Conservation (phyloP, 2,113 vertebrate species). For the Thomomys bottae region DNA sequence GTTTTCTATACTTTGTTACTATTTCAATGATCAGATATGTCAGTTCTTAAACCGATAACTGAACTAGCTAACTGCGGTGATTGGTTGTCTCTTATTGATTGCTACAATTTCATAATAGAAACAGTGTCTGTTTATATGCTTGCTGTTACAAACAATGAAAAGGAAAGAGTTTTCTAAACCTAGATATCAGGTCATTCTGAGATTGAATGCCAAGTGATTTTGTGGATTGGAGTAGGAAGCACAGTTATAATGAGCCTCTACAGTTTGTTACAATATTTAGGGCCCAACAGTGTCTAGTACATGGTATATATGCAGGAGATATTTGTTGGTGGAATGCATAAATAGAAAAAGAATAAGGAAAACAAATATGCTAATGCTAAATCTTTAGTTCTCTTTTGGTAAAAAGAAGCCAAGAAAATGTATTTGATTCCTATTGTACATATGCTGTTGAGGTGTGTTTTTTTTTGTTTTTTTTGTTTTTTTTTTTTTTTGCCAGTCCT, state of each 20-base stretch:
- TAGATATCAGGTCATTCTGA: neutral
- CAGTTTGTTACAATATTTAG: neutral
- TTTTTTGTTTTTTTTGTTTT: too few relatives aligned
- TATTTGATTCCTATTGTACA: slow-evolving; percentile 36
- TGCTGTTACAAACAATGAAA: neutral
- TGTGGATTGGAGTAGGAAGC: neutral
- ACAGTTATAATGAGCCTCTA: neutral
- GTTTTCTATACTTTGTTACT: slow-evolving; percentile 37
- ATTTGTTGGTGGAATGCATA: slow-evolving; percentile 7
- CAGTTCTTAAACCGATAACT: neutral
- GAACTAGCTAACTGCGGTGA: slow-evolving; percentile 28
- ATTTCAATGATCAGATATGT: slow-evolving; percentile 36
- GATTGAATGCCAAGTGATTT: neutral
- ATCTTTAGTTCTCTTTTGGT: neutral
- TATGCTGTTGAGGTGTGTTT: neutral
- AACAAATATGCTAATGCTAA: neutral
- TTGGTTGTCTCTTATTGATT: slow-evolving; percentile 12
- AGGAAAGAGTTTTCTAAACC: neutral
- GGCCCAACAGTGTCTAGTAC: neutral
- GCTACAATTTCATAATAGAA: neutral
- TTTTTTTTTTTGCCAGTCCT: too few relatives aligned
- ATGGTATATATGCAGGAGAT: neutral
- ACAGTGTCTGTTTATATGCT: neutral
- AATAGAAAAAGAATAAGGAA: slow-evolving; percentile 1
- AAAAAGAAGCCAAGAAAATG: neutral